Percentiles rank a stretch among this genome's conserved stretches.
phyloP scores from a whole-genome alignment of 1,140 invertebrate species.

The Drosophila azteca region DNA sequence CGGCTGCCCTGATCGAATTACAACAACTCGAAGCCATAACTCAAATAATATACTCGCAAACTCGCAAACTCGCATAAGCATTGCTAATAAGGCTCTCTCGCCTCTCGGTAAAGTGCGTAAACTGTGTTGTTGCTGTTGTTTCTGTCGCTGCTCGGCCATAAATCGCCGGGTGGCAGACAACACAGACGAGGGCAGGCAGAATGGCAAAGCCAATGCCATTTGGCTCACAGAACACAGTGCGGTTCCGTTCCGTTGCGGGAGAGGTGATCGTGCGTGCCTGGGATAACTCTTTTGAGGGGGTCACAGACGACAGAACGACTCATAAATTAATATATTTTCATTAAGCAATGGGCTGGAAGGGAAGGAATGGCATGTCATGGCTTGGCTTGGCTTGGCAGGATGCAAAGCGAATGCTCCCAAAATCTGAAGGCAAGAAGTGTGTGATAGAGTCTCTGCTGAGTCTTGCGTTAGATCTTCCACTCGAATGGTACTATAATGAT shows the following conservation, averaged over 20 bases:
- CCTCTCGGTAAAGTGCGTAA: constrained; percentile 61
- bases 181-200: constrained; percentile 17
- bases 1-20: constrained; percentile 56
- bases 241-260: constrained; percentile 35
- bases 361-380: constrained; percentile 18
- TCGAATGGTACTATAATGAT: neutral
- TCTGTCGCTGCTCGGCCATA: constrained; percentile 42
- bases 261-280: constrained; percentile 67
- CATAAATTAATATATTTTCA: constrained; percentile 79
- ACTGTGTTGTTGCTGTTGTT: constrained; percentile 12
- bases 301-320: constrained; percentile 38
- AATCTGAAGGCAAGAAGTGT: neutral
- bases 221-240: no score
- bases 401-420: constrained; percentile 44
- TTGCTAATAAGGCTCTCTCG: constrained; percentile 49
- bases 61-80: constrained; percentile 28
- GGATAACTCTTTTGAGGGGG: constrained; percentile 49
- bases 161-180: constrained; percentile 66
- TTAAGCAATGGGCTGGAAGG: constrained; percentile 50
- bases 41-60: constrained; percentile 54
- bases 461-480: neutral
- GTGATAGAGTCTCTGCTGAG: neutral
- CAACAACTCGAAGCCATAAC: constrained; percentile 43
- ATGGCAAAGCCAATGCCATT: constrained; percentile 63
- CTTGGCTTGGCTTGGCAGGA: neutral